phyloP scores from a whole-genome alignment of 2,113 vertebrate genomes.

The Limnothrissa miodon region DNA sequence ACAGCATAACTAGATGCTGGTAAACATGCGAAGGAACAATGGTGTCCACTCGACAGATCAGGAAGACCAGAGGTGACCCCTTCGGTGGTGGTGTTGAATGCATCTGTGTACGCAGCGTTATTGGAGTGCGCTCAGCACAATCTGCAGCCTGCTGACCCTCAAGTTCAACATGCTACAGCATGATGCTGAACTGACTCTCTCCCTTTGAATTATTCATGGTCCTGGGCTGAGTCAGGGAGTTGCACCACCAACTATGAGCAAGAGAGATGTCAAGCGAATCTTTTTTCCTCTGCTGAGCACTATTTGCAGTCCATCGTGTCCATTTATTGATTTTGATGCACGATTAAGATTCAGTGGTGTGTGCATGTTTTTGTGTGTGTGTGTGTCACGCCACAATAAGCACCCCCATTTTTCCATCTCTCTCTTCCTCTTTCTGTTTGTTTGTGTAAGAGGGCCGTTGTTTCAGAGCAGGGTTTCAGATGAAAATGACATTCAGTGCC shows the following conservation, averaged over 20 bases:
- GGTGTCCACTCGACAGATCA: not conserved
- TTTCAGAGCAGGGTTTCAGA: not conserved
- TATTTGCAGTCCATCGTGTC: not conserved
- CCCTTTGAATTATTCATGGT: slow-evolving; percentile 3
- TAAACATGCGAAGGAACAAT: not conserved
- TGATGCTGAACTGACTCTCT: not conserved
- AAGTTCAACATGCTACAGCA: not conserved
- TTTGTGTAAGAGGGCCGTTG: not conserved
- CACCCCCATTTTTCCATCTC: not conserved
- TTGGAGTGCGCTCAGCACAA: not conserved
- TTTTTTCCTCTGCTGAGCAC: not conserved
- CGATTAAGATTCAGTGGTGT: not conserved
- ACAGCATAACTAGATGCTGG: not conserved
- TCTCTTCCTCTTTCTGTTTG: not conserved
- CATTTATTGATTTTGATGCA: slow-evolving; percentile 14
- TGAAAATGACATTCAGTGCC: slow-evolving; percentile 15
- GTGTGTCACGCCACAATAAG: not conserved
- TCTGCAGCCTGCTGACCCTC: not conserved
- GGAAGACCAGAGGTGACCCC: too few species aligned
- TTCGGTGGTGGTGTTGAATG: not conserved
- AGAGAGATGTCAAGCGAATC: not conserved
- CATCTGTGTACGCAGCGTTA: not conserved
- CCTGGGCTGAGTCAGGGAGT: not conserved
- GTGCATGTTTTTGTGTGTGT: not conserved
- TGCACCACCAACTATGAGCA: not conserved